Percentiles rank a stretch among this genome's conserved stretches.
These are phyloP conservation scores for Drosophila sucinea DNA, from an alignment of 1,140 invertebrate species.

Conservation along the genomic window DNA sequence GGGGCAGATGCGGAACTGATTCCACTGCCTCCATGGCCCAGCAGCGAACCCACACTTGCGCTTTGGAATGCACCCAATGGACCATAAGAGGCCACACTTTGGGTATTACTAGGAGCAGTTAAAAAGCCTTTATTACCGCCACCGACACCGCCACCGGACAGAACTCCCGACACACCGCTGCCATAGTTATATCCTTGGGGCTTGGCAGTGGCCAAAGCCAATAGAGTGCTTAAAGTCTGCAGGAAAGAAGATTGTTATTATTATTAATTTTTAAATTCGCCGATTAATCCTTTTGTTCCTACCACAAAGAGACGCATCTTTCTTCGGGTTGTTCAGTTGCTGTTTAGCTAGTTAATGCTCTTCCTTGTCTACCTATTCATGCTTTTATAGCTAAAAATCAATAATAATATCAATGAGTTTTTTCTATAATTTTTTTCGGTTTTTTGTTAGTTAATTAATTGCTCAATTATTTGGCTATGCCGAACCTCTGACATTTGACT, in stretches of 20 bases:
- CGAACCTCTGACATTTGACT: constrained; percentile 79
- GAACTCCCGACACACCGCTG: constrained; percentile 64
- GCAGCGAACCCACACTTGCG: constrained; percentile 63
- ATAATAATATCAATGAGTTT: constrained; percentile 43
- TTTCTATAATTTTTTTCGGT: constrained; percentile 21
- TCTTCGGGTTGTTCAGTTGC: constrained; percentile 62
- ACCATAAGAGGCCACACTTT: constrained; percentile 58
- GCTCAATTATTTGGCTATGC: constrained; percentile 73
- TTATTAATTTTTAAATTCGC: too few relatives aligned
- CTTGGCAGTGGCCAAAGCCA: constrained; percentile 62
- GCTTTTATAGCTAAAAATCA: constrained; percentile 68
- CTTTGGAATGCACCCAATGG: constrained; percentile 65
- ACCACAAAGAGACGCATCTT: constrained; percentile 81
- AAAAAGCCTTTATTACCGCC: constrained; percentile 36
- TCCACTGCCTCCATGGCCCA: constrained; percentile 27
- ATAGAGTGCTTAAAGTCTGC: constrained; percentile 63
- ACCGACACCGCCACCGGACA: constrained; percentile 47
- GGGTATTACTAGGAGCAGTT: constrained; percentile 46
- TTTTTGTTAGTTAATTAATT: constrained; percentile 72
- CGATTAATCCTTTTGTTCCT: constrained; percentile 6
- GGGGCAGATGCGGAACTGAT: background rate
- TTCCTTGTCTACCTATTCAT: constrained; percentile 40
- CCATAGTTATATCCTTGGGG: constrained; percentile 78
- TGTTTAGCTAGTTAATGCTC: constrained; percentile 65
- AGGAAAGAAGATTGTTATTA: background rate